phyloP scores from a whole-genome alignment of 1,140 invertebrate species.

The Spodoptera frugiperda region DNA sequence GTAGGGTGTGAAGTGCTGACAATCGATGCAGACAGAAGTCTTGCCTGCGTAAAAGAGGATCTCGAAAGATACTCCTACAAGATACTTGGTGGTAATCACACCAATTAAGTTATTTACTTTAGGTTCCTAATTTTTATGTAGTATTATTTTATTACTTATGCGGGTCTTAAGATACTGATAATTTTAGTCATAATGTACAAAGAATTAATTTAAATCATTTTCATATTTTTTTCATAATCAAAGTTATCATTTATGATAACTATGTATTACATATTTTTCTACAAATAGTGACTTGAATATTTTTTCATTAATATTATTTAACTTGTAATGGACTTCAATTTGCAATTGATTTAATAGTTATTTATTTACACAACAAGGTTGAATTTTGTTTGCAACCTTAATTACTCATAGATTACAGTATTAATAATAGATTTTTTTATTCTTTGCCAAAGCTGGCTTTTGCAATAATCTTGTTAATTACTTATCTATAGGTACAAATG shows the following conservation, averaged over 20 bases:
- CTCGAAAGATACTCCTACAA: constrained; percentile 77
- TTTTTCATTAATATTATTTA: background rate
- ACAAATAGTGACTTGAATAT: background rate
- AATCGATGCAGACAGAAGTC: constrained; percentile 77
- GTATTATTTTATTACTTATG: background rate
- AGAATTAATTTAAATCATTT: no score
- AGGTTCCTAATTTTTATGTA: background rate
- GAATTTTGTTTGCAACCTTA: background rate
- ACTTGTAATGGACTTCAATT: background rate
- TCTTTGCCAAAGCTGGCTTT: background rate
- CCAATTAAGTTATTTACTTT: constrained; percentile 61
- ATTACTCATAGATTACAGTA: background rate
- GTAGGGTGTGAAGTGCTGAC: constrained; percentile 81
- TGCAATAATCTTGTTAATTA: background rate
- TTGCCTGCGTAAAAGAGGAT: constrained; percentile 73
- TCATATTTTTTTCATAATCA: background rate
- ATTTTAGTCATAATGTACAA: background rate
- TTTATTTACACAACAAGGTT: background rate
- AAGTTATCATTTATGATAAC: background rate
- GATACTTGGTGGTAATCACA: constrained; percentile 81
- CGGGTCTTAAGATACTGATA: background rate
- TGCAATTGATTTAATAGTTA: background rate
- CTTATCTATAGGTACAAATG: background rate
- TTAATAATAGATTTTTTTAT: background rate
- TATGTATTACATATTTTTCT: background rate